Evolutionary conservation across 2,113 vertebrate genomes (phyloP).

Genomic region (Equus przewalskii): DNA sequence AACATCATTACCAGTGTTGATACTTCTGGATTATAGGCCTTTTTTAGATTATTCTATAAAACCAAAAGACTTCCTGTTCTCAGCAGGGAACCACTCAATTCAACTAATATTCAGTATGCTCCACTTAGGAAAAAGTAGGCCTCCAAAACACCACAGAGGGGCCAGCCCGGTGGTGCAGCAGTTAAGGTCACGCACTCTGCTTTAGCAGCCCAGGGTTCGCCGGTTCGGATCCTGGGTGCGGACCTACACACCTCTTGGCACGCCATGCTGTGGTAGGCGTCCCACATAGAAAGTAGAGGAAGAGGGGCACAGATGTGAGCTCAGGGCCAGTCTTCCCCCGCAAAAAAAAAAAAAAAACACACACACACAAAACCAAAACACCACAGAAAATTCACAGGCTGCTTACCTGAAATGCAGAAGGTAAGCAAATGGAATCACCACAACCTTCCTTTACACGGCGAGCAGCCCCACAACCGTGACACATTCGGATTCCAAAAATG

Average conservation of each 20-base stretch:
- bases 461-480: neutral
- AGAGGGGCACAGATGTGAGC: too few species aligned
- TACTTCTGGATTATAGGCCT: neutral
- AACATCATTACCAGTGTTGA: neutral
- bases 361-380: neutral
- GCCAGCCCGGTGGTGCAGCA: too few species aligned
- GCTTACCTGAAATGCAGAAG: neutral
- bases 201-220: too few species aligned
- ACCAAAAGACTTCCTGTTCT: neutral
- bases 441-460: neutral
- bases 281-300: too few species aligned
- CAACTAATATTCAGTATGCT: neutral
- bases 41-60: neutral
- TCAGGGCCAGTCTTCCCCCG: too few species aligned
- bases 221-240: too few species aligned
- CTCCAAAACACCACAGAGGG: neutral
- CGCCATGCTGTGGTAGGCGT: too few species aligned
- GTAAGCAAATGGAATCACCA: neutral
- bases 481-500: neutral
- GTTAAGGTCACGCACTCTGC: too few species aligned
- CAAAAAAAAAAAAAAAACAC: too few species aligned
- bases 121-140: neutral
- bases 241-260: too few species aligned
- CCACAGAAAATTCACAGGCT: neutral
- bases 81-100: neutral